A percentile compares a stretch with the other conserved stretches of the same genome.
These are phyloP conservation scores for Lota lota DNA, from an alignment of 2,113 vertebrate species.

Conservation along the genomic window DNA sequence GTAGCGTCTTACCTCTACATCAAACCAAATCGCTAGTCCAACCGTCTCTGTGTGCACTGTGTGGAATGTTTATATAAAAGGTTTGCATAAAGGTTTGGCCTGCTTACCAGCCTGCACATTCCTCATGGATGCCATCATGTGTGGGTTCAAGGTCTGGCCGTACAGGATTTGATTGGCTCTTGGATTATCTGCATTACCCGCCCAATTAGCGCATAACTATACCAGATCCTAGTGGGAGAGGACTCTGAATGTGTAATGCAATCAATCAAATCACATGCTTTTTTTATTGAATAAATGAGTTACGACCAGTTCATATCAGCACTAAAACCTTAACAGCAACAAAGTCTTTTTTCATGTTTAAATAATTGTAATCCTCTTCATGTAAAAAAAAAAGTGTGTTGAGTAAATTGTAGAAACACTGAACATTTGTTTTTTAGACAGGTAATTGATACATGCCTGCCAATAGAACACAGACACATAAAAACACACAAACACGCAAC, in stretches of 20 bases:
- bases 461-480: background rate
- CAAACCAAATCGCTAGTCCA: too few species aligned
- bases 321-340: background rate
- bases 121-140: background rate
- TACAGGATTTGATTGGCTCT: background rate
- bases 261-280: background rate
- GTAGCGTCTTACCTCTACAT: too few species aligned
- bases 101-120: background rate
- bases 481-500: conserved; percentile 2
- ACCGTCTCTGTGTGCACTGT: too few species aligned
- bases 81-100: background rate
- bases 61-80: too few species aligned
- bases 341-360: too few species aligned
- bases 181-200: background rate
- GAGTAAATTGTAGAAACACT: too few species aligned
- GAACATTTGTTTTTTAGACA: too few species aligned
- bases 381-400: too few species aligned
- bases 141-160: background rate
- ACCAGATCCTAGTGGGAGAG: background rate
- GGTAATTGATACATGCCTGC: too few species aligned
- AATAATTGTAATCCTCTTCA: too few species aligned
- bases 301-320: background rate
- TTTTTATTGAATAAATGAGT: background rate
- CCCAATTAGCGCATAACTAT: background rate
- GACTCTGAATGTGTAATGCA: background rate